A percentile compares a stretch with the other conserved stretches of the same genome.
Evolutionary conservation across 2,113 vertebrate species (phyloP).

Genomic region (Bubo scandiacus): DNA sequence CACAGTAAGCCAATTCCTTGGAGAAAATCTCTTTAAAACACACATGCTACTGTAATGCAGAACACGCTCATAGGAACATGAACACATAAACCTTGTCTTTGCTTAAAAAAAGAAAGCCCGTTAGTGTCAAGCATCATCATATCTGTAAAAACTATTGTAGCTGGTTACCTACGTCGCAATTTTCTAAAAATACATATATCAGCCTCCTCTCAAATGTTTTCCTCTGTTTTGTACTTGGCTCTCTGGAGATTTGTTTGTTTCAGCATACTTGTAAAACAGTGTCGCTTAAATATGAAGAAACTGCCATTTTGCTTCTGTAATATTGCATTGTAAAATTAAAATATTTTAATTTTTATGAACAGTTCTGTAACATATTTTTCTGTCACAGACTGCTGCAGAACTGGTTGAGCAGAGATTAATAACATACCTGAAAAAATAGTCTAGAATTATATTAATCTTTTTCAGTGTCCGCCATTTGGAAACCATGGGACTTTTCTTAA

Average conservation of each 20-base stretch:
- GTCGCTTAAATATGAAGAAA: constrained; percentile 69
- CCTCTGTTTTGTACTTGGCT: constrained; percentile 31
- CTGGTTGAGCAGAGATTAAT: constrained; percentile 38
- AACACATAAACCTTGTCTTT: not conserved
- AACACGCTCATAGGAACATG: not conserved
- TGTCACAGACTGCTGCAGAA: constrained; percentile 58
- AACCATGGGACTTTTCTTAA: constrained; percentile 54
- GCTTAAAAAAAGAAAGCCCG: constrained; percentile 12
- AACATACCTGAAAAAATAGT: constrained; percentile 41
- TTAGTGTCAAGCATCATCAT: not conserved
- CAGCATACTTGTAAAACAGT: constrained; percentile 58
- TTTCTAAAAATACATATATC: constrained; percentile 1
- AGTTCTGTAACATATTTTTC: constrained; percentile 61
- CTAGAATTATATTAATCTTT: constrained; percentile 43
- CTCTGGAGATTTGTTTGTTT: constrained; percentile 68
- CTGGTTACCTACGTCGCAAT: not conserved
- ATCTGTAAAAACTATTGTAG: not conserved
- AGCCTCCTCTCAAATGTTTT: constrained; percentile 38
- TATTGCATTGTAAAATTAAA: constrained; percentile 63
- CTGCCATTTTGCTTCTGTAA: constrained; percentile 69
- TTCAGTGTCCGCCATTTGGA: constrained; percentile 26
- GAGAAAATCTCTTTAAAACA: constrained; percentile 9
- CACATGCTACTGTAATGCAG: not conserved
- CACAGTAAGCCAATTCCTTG: not conserved
- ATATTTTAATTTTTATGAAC: constrained; percentile 69